phyloP scores from a whole-genome alignment of 2,797 vertebrate species.

The Kryptolebias ocellatus region DNA sequence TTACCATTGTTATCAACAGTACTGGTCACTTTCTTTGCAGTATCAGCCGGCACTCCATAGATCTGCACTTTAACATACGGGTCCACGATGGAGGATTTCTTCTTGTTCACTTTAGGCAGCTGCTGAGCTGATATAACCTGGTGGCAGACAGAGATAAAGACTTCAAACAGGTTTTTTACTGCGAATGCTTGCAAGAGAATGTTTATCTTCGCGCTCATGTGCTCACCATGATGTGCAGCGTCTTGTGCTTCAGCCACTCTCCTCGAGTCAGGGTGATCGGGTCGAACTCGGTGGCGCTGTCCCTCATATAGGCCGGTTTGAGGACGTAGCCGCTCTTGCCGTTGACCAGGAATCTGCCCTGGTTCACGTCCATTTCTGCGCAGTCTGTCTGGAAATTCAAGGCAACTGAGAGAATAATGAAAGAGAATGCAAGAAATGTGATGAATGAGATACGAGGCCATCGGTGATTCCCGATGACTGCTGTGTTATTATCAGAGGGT shows the following conservation, averaged over 20 bases:
- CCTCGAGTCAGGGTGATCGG: slow-evolving; percentile 87
- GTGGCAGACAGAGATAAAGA: neutral
- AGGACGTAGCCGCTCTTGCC: slow-evolving; percentile 91
- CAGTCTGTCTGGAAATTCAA: slow-evolving; percentile 95
- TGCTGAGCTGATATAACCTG: slow-evolving; percentile 96
- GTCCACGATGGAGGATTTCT: slow-evolving; percentile 89
- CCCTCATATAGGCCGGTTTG: slow-evolving; percentile 90
- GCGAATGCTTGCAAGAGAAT: neutral
- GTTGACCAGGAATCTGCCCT: slow-evolving; percentile 90
- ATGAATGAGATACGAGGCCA: neutral
- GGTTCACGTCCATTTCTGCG: slow-evolving; percentile 91
- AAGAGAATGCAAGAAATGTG: neutral
- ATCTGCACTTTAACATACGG: slow-evolving; percentile 90
- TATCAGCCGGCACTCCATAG: slow-evolving; percentile 85
- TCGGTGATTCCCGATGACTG: neutral
- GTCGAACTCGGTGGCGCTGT: slow-evolving; percentile 85
- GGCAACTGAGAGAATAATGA: slow-evolving; percentile 82
- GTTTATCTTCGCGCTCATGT: neutral
- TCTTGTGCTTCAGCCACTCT: slow-evolving; percentile 87
- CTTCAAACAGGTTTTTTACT: neutral
- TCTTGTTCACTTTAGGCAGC: slow-evolving; percentile 91
- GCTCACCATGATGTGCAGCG: slow-evolving; percentile 87
- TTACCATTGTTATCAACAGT: slow-evolving; percentile 89
- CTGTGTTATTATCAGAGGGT: too few species aligned
- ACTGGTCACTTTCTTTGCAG: slow-evolving; percentile 80